phyloP scores from a whole-genome alignment of 1,140 invertebrate genomes.

The Penaeus chinensis region DNA sequence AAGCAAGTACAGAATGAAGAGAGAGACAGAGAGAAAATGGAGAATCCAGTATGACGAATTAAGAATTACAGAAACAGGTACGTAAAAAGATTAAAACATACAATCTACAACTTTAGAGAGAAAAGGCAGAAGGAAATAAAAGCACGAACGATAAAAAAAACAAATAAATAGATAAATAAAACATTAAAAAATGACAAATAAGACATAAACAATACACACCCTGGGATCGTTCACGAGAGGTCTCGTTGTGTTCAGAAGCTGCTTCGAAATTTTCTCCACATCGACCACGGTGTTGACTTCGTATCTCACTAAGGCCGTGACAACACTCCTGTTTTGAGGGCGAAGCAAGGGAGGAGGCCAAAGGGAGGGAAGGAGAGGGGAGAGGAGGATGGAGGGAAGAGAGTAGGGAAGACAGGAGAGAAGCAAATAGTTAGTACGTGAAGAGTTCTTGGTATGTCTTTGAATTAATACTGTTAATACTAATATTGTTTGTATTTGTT shows the following conservation, averaged over 20 bases:
- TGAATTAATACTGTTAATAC: too few species aligned
- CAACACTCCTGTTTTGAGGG: slow-evolving; percentile 75
- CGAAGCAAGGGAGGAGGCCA: background rate
- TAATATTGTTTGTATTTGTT: too few species aligned
- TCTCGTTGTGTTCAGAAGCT: slow-evolving; percentile 71
- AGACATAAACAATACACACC: background rate
- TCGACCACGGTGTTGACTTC: slow-evolving; percentile 76
- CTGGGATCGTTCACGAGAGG: background rate
- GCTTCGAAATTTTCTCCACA: slow-evolving; percentile 76
- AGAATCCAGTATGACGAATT: too few species aligned
- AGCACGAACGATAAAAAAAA: too few species aligned
- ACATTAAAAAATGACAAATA: too few species aligned
- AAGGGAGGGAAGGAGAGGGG: background rate
- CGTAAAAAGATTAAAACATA: too few species aligned
- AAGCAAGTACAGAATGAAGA: too few species aligned
- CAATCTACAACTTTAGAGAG: too few species aligned
- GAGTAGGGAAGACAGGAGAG: background rate
- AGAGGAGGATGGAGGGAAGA: background rate
- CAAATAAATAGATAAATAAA: too few species aligned
- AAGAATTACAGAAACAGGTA: too few species aligned
- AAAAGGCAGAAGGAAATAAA: too few species aligned
- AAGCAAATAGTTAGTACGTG: background rate
- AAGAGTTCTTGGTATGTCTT: background rate
- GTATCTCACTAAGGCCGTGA: slow-evolving; percentile 79
- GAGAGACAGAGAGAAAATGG: too few species aligned